Base-by-base conservation (phyloP, 2,888 invertebrate species). In the Azorinus chamasolen region DNA sequence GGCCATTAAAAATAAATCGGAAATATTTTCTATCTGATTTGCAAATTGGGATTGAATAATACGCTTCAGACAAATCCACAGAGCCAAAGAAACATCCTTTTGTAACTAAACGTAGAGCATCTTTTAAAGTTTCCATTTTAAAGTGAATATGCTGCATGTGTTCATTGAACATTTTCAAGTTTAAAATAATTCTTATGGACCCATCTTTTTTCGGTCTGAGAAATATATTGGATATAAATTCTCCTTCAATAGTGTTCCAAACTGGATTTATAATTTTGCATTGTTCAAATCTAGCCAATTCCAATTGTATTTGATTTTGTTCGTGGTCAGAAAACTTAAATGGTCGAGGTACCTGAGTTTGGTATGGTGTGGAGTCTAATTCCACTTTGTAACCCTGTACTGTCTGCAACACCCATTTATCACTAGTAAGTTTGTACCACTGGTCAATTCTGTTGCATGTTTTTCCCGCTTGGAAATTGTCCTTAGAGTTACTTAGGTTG, bases 161-260 rank as follows among this genome's bases (percentile, higher is more conserved):
- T 48, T 65, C 48, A 55, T 65, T 55, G 27, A 65, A 65, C 16
- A 2, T 14, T 48, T 55, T 55, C 6, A 63, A 18, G 57, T 71
- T 32, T 32, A 25, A n/a, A 46, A 75, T 75, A 12, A 71, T 25
- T 32, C 61, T 45, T 8, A 64, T 32, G 6, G 18, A 22, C 8
- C 50, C 58, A 20, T 62, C 46, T 24, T 55, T 62, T 41, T 70
- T 62, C 4, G 50, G 55, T 18, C 70, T 25, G 16, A 24, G 22
- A 32, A 70, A 70, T 14, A 62, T 70, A 18, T 66, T 73, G 1
- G 64, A 64, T 25, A 70, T 70, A 50, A 43, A 75, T 65, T 72
- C 64, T 10, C 43, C 54, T n/a, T 37, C 18, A 4, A 46, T 22
- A 18, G n/a, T 10, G 1, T 4, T 5, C 10, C 22, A 50, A 6